Conservation (phyloP, 2,113 vertebrate genomes). For the Scolopax mira region DNA sequence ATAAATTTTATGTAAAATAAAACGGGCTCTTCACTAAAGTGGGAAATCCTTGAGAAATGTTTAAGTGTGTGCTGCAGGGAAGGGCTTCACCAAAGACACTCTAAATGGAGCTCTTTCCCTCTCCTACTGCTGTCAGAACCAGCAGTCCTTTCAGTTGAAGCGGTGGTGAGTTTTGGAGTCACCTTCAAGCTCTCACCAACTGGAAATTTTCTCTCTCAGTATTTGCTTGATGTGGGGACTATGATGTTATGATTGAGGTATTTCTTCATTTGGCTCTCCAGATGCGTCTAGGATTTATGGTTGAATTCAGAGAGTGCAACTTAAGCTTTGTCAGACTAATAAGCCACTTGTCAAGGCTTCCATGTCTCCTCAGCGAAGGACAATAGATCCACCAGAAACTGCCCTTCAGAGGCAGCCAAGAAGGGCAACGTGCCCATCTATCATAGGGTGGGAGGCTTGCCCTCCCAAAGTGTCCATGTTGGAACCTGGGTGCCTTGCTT, state of each 20-base stretch:
- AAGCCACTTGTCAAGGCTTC: neutral
- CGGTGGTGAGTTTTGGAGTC: neutral
- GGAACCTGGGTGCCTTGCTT: fast-evolving
- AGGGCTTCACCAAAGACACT: neutral
- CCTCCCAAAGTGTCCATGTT: fast-evolving
- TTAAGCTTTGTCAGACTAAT: neutral
- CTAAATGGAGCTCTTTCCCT: neutral
- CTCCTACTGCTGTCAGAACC: neutral
- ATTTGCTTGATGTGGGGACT: neutral
- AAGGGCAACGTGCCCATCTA: neutral
- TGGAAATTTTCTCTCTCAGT: neutral
- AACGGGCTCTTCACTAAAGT: neutral
- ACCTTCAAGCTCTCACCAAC: neutral
- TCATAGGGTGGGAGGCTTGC: fast-evolving
- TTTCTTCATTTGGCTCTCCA: neutral
- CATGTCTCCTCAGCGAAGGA: neutral
- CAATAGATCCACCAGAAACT: neutral
- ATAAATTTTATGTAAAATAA: neutral
- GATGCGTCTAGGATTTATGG: fast-evolving
- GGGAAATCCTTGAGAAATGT: neutral
- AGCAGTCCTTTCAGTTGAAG: neutral
- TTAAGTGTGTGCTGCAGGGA: fast-evolving
- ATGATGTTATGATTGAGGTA: too few relatives aligned
- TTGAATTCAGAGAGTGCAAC: neutral
- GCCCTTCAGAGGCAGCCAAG: neutral